phyloP scores from a whole-genome alignment of 2,888 invertebrate species.

The Celastrina argiolus region DNA sequence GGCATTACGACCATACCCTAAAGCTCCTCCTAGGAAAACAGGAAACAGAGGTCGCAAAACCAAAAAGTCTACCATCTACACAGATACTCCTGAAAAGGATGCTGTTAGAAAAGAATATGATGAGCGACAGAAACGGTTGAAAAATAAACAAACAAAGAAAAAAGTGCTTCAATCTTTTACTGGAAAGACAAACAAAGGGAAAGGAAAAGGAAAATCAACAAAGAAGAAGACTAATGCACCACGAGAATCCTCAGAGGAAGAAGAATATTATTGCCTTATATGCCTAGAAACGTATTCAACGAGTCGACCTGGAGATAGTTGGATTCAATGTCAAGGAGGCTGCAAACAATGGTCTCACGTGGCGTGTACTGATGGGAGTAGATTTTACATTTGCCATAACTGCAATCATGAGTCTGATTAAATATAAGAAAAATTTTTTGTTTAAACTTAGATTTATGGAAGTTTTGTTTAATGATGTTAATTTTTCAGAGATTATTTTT shows the following conservation, averaged over 20 bases:
- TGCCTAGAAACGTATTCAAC: conserved; percentile 30
- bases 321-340: conserved; percentile 29
- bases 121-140: conserved; percentile 23
- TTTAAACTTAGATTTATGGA: background rate
- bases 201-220: conserved; percentile 34
- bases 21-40: conserved; percentile 33
- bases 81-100: conserved; percentile 37
- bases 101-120: conserved; percentile 31
- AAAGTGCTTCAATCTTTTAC: background rate
- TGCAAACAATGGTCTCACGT: conserved; percentile 31
- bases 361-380: conserved; percentile 28
- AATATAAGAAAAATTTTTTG: background rate
- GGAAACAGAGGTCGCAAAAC: conserved; percentile 28
- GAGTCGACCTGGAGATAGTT: conserved; percentile 30
- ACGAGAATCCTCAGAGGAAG: conserved; percentile 28
- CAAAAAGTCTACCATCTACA: conserved; percentile 33
- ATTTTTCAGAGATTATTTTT: background rate
- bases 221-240: conserved; percentile 30
- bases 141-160: background rate
- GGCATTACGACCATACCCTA: conserved; percentile 33
- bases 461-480: conserved; percentile 5
- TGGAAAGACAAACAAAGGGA: conserved; percentile 9
- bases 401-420: conserved; percentile 19
- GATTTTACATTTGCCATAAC: conserved; percentile 25
- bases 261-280: conserved; percentile 31